A percentile compares a stretch with the other conserved stretches of the same genome.
These are phyloP conservation scores for Steatornis caripensis DNA, from an alignment of 2,113 vertebrate genomes.

Conservation along the genomic window DNA sequence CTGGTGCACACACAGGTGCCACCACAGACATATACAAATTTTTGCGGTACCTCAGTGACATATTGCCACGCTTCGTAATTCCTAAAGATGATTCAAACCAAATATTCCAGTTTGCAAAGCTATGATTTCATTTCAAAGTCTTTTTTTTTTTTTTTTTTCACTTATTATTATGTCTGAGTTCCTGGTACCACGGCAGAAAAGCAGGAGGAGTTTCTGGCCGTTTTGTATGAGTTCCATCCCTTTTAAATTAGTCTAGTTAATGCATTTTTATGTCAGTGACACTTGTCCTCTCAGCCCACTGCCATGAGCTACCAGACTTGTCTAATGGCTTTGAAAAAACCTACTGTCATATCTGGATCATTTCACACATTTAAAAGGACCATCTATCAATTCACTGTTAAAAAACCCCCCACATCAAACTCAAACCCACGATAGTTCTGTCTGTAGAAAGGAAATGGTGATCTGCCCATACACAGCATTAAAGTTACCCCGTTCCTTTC, in stretches of 20 bases:
- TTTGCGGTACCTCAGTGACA: background rate
- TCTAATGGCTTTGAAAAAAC: constrained; percentile 33
- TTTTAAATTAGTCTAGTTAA: background rate
- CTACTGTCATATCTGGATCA: background rate
- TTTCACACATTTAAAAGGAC: background rate
- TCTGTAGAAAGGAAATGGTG: background rate
- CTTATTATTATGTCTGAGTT: background rate
- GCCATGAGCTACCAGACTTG: background rate
- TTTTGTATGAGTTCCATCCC: background rate
- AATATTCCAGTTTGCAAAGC: background rate
- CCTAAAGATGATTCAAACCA: background rate
- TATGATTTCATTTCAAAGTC: background rate
- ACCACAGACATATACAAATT: background rate
- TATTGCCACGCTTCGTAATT: background rate
- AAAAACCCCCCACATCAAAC: background rate
- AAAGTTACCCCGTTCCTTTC: background rate
- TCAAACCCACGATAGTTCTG: background rate
- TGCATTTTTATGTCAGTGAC: constrained; percentile 4
- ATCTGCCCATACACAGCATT: background rate
- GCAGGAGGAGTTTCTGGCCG: background rate
- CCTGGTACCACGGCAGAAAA: background rate
- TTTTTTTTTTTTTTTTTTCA: background rate
- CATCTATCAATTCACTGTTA: background rate
- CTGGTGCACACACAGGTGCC: background rate
- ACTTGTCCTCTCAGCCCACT: background rate